phyloP scores from a whole-genome alignment of 1,140 invertebrate genomes.

The Acromyrmex charruanus region DNA sequence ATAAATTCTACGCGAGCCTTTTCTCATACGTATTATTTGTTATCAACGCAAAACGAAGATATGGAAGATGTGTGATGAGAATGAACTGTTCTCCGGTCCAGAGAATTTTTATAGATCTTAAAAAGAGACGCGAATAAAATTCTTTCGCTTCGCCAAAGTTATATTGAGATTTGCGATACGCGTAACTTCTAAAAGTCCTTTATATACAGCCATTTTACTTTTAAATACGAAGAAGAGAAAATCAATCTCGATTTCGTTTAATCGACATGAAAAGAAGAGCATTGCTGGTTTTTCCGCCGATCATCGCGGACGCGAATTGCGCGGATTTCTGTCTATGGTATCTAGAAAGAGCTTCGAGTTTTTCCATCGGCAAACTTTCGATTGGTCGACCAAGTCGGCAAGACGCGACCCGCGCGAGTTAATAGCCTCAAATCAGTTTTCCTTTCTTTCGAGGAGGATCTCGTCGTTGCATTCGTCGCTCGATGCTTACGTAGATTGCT shows the following conservation, averaged over 20 bases:
- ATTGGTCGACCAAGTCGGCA: slow-evolving; percentile 29
- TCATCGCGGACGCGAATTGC: slow-evolving; percentile 31
- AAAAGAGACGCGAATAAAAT: neutral
- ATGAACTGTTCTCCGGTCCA: neutral
- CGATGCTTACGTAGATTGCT: slow-evolving; percentile 44
- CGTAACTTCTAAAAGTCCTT: neutral
- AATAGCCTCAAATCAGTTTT: slow-evolving; percentile 63
- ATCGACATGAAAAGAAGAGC: neutral
- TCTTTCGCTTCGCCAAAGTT: neutral
- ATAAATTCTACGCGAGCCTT: neutral
- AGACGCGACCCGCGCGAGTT: slow-evolving; percentile 22
- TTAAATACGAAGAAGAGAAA: neutral
- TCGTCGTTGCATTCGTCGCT: slow-evolving; percentile 2
- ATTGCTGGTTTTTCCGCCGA: neutral
- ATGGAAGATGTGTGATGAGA: neutral
- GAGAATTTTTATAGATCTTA: neutral
- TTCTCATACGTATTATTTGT: slow-evolving; percentile 7
- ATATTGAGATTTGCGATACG: slow-evolving; percentile 9
- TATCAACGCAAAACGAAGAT: slow-evolving; percentile 22
- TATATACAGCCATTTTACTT: neutral
- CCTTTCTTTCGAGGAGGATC: neutral
- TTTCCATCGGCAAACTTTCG: slow-evolving; percentile 46
- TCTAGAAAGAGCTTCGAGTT: slow-evolving; percentile 19
- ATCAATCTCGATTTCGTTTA: slow-evolving; percentile 29
- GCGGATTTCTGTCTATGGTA: neutral